Evolutionary conservation across 2,888 invertebrate species (phyloP).

Genomic region (Pyrgus malvae): DNA sequence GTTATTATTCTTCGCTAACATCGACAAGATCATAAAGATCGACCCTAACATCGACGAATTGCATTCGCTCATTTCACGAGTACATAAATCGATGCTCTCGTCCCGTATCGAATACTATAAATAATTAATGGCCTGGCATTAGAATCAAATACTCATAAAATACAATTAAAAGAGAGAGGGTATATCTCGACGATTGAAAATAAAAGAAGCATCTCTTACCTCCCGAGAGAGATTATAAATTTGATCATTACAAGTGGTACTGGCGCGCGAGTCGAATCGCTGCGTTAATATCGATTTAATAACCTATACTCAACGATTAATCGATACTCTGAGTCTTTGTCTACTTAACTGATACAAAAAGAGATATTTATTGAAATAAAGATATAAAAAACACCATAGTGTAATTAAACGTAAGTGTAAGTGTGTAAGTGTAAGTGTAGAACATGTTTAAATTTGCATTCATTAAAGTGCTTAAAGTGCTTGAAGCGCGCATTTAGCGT

Average conservation of each 20-base stretch:
- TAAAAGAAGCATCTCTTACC: slow-evolving; percentile 73
- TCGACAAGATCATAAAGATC: too few relatives aligned
- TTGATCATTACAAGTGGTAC: slow-evolving; percentile 76
- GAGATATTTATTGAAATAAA: slow-evolving; percentile 48
- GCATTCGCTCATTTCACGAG: slow-evolving; percentile 44
- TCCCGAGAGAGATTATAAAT: slow-evolving; percentile 78
- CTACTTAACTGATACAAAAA: slow-evolving; percentile 45
- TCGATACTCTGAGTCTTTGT: slow-evolving; percentile 50
- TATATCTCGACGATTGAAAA: slow-evolving; percentile 71
- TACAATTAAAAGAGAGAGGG: slow-evolving; percentile 80
- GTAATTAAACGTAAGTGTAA: too few relatives aligned
- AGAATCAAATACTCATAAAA: slow-evolving; percentile 83
- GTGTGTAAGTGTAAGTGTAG: too few relatives aligned
- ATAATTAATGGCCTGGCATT: slow-evolving; percentile 80
- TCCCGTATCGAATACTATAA: slow-evolving; percentile 79
- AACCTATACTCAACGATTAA: slow-evolving; percentile 64
- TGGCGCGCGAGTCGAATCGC: slow-evolving; percentile 69
- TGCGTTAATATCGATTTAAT: slow-evolving; percentile 74
- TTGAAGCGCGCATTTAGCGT: too few relatives aligned
- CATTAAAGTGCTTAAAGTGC: too few relatives aligned
- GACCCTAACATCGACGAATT: slow-evolving; percentile 43
- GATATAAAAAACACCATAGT: too few relatives aligned
- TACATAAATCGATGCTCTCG: slow-evolving; percentile 73
- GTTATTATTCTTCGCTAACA: too few relatives aligned
- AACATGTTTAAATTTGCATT: slow-evolving; percentile 34